These are phyloP conservation scores for Tyrannus savana DNA, from an alignment of 2,113 vertebrate genomes.

Conservation along the genomic window DNA sequence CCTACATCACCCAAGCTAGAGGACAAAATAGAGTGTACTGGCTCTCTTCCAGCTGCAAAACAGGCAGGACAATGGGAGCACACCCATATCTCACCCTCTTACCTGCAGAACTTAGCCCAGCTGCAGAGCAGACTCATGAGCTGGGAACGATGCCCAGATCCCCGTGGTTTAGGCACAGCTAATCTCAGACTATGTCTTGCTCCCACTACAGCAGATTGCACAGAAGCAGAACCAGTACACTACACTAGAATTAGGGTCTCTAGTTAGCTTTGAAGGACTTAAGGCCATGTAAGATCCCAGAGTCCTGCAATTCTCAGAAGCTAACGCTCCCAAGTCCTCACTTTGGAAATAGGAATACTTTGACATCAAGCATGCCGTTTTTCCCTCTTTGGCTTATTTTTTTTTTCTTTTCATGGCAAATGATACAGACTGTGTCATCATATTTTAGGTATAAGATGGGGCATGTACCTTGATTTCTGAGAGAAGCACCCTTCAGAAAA, in stretches of 20 bases:
- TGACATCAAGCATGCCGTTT: neutral
- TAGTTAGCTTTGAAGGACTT: neutral
- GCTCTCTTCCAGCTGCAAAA: neutral
- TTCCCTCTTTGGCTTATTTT: neutral
- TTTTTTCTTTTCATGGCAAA: neutral
- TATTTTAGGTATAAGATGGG: neutral
- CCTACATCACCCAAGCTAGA: neutral
- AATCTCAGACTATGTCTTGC: neutral
- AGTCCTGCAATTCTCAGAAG: neutral
- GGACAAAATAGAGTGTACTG: rapidly evolving
- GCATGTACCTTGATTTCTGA: neutral
- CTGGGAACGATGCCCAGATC: neutral
- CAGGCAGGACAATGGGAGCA: neutral
- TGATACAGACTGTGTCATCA: neutral
- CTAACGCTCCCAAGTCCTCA: neutral
- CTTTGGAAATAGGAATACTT: neutral
- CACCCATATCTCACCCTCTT: neutral
- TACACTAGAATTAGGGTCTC: neutral
- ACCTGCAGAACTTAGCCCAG: neutral
- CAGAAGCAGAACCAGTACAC: neutral
- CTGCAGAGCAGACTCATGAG: neutral
- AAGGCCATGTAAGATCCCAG: neutral
- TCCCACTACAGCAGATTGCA: neutral
- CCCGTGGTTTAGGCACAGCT: neutral
- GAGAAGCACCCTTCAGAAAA: neutral